Percentiles rank a stretch among this genome's conserved stretches.
These are phyloP conservation scores for Drosophila borborema DNA, from an alignment of 2,888 invertebrate genomes.

Conservation along the genomic window DNA sequence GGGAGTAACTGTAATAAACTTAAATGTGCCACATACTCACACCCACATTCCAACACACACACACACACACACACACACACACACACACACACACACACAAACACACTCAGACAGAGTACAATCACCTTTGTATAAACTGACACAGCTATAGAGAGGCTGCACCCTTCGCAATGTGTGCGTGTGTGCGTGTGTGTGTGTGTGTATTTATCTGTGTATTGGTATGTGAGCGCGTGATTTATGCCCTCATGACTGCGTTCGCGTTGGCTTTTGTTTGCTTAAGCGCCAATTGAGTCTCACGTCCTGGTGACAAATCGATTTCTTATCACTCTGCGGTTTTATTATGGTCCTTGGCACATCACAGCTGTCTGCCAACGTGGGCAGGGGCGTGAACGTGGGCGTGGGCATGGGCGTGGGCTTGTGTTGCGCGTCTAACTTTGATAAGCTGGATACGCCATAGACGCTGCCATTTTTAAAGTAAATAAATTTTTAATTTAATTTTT, in stretches of 20 bases:
- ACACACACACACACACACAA: not conserved
- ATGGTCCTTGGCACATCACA: slow-evolving; percentile 42
- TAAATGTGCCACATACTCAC: slow-evolving; percentile 49
- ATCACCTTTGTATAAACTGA: slow-evolving; percentile 40
- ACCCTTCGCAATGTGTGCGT: slow-evolving; percentile 2
- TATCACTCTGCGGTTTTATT: slow-evolving; percentile 76
- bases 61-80: not conserved
- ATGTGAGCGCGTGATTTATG: slow-evolving; percentile 67
- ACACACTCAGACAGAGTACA: slow-evolving; percentile 28
- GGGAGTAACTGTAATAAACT: slow-evolving; percentile 73
- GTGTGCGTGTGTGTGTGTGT: slow-evolving; percentile 5
- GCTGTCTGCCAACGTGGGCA: not conserved
- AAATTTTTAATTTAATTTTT: slow-evolving; percentile 79
- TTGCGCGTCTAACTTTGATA: slow-evolving; percentile 51
- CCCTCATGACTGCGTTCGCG: slow-evolving; percentile 58
- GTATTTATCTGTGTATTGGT: slow-evolving; percentile 26
- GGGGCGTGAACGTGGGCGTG: slow-evolving; percentile 6
- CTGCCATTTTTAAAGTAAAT: slow-evolving; percentile 64
- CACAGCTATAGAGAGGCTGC: slow-evolving; percentile 14
- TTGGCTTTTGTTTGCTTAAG: slow-evolving; percentile 72
- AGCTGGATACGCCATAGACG: slow-evolving; percentile 46
- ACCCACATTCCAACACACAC: not conserved
- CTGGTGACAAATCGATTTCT: slow-evolving; percentile 79
- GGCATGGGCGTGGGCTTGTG: slow-evolving; percentile 13
- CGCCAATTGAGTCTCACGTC: slow-evolving; percentile 78